phyloP scores from a whole-genome alignment of 2,797 vertebrate genomes.

The Gorsachius magnificus region DNA sequence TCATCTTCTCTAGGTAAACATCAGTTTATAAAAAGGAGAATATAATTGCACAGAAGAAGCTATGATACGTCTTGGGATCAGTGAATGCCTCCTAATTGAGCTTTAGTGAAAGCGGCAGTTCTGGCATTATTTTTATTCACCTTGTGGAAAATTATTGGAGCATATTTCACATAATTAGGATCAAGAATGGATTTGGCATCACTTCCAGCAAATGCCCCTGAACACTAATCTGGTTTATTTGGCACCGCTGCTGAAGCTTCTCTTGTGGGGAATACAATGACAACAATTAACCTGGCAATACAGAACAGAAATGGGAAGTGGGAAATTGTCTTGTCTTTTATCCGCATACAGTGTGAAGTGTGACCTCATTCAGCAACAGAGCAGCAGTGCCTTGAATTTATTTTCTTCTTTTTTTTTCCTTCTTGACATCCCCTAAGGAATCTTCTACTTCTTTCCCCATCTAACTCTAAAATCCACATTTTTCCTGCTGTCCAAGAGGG shows the following conservation, averaged over 20 bases:
- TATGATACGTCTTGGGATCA: conserved; percentile 43
- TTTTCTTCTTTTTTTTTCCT: not conserved
- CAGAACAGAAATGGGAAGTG: conserved; percentile 50
- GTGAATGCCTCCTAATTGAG: conserved; percentile 62
- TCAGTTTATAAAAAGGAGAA: not conserved
- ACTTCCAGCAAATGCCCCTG: conserved; percentile 55
- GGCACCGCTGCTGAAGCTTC: conserved; percentile 55
- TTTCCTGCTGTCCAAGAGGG: not conserved
- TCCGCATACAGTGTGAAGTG: not conserved
- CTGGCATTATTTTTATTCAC: conserved; percentile 63
- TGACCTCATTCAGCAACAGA: not conserved
- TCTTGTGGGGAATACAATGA: conserved; percentile 64
- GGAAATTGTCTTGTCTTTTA: conserved; percentile 49
- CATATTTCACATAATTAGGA: conserved; percentile 70
- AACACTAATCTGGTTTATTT: conserved; percentile 70
- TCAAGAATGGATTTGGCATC: conserved; percentile 72
- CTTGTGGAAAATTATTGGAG: conserved; percentile 71
- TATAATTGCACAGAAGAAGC: conserved; percentile 39
- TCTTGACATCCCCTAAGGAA: not conserved
- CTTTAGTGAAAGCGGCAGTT: conserved; percentile 17
- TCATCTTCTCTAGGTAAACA: conserved; percentile 54
- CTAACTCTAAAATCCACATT: not conserved
- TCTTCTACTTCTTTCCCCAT: not conserved
- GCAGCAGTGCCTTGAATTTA: not conserved
- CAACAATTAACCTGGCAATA: conserved; percentile 66